Evolutionary conservation across 2,113 vertebrate genomes (phyloP).

Genomic region (Oncorhynchus keta): DNA sequence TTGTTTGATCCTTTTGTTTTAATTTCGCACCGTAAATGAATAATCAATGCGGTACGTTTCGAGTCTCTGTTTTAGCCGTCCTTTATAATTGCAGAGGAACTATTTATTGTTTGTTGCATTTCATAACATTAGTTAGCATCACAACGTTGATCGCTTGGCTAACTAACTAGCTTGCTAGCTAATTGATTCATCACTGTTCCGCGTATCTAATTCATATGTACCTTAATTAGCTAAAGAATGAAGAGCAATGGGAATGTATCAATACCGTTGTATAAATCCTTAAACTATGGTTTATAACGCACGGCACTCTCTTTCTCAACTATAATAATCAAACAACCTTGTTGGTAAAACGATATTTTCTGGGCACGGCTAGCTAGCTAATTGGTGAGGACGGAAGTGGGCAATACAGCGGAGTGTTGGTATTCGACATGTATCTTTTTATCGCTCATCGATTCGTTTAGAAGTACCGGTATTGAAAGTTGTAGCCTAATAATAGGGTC

Average conservation of each 20-base stretch:
- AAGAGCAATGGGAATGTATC: neutral
- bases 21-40: conserved; percentile 32
- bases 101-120: neutral
- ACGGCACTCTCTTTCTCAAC: neutral
- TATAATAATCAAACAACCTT: neutral
- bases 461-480: too few species aligned
- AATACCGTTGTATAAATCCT: neutral
- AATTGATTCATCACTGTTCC: conserved; percentile 70
- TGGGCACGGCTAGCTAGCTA: conserved; percentile 59
- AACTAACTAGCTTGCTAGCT: conserved; percentile 69
- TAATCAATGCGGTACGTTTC: neutral
- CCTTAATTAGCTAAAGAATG: conserved; percentile 66
- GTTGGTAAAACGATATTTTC: conserved; percentile 27
- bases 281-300: neutral
- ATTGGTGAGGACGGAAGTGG: conserved; percentile 68
- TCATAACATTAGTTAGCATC: neutral
- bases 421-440: conserved; percentile 19
- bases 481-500: too few species aligned
- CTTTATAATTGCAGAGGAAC: neutral
- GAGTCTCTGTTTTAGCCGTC: neutral
- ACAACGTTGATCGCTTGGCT: conserved; percentile 44
- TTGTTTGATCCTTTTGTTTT: conserved; percentile 2
- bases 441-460: too few species aligned
- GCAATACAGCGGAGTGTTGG: conserved; percentile 47
- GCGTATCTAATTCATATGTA: conserved; percentile 72